Evolutionary conservation across 2,797 vertebrate genomes (phyloP).

Genomic region (Erethizon dorsatum): DNA sequence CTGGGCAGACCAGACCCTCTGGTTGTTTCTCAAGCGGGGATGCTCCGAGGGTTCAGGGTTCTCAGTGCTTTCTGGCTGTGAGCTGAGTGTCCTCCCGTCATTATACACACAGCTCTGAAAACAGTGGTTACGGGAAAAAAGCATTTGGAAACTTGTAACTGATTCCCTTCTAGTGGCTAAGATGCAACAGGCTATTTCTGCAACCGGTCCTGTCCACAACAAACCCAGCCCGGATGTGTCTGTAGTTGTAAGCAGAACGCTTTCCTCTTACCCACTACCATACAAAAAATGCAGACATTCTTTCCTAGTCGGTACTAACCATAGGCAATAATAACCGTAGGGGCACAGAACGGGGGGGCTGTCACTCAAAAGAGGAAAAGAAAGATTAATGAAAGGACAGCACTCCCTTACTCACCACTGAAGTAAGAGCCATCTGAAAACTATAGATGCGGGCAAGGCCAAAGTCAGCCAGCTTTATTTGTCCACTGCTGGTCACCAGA

Average conservation of each 20-base stretch:
- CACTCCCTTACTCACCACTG: slow-evolving; percentile 94
- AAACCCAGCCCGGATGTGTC: neutral
- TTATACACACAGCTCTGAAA: neutral
- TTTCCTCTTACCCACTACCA: neutral
- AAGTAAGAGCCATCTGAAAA: slow-evolving; percentile 99
- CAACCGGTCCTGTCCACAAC: neutral
- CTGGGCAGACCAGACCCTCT: neutral
- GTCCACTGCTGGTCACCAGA: slow-evolving; percentile 97
- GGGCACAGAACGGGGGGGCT: neutral
- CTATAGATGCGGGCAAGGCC: slow-evolving; percentile 99
- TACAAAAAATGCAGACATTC: neutral
- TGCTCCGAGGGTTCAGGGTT: neutral
- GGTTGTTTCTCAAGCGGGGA: neutral
- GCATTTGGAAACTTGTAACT: slow-evolving; percentile 61
- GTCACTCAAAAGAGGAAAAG: neutral
- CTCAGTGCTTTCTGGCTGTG: neutral
- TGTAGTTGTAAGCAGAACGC: neutral
- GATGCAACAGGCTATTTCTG: slow-evolving; percentile 58
- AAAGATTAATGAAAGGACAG: slow-evolving; percentile 51
- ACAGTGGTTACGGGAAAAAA: slow-evolving; percentile 61
- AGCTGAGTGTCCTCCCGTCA: neutral
- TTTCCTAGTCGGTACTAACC: neutral
- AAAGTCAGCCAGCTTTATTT: slow-evolving; percentile 99
- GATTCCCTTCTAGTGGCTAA: slow-evolving; percentile 66
- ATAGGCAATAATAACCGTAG: neutral